Evolutionary conservation across 2,888 invertebrate genomes (phyloP).

Genomic region (Agrochola litura): DNA sequence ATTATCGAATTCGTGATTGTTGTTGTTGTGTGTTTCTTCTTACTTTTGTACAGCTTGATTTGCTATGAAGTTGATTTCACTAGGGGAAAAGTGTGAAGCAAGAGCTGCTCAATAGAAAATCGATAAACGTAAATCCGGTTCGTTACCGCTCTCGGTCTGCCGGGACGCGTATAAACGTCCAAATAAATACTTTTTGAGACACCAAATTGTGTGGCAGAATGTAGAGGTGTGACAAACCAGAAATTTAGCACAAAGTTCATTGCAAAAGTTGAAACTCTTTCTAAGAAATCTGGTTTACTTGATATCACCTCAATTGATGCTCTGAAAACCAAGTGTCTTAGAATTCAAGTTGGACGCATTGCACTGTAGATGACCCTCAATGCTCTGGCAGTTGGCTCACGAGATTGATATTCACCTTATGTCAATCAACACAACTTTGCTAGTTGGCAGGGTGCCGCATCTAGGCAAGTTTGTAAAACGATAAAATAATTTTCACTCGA

Average conservation of each 20-base stretch:
- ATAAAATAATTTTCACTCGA: not conserved
- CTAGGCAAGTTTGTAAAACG: conserved; percentile 1
- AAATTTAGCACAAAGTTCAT: not conserved
- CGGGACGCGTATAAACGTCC: conserved; percentile 23
- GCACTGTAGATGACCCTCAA: not conserved
- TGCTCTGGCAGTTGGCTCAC: not conserved
- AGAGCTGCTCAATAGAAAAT: conserved; percentile 50
- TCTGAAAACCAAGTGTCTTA: not conserved
- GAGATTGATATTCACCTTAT: not conserved
- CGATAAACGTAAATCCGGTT: conserved; percentile 52
- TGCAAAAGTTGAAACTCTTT: not conserved
- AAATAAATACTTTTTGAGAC: conserved; percentile 38
- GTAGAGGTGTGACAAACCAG: not conserved
- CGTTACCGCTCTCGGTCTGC: conserved; percentile 37
- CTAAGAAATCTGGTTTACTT: not conserved
- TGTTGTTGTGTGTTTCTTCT: too few relatives aligned
- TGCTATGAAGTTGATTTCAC: conserved; percentile 17
- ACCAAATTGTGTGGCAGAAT: conserved; percentile 1
- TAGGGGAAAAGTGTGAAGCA: conserved; percentile 26
- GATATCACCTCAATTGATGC: not conserved
- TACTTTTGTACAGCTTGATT: conserved; percentile 9
- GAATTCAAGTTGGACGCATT: not conserved
- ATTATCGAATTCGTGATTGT: not conserved
- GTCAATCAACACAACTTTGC: conserved; percentile 1
- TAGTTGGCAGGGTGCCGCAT: not conserved